Percentiles rank a stretch among this genome's conserved stretches.
Conservation (phyloP, 2,113 vertebrate genomes). For the Ammospiza nelsoni region DNA sequence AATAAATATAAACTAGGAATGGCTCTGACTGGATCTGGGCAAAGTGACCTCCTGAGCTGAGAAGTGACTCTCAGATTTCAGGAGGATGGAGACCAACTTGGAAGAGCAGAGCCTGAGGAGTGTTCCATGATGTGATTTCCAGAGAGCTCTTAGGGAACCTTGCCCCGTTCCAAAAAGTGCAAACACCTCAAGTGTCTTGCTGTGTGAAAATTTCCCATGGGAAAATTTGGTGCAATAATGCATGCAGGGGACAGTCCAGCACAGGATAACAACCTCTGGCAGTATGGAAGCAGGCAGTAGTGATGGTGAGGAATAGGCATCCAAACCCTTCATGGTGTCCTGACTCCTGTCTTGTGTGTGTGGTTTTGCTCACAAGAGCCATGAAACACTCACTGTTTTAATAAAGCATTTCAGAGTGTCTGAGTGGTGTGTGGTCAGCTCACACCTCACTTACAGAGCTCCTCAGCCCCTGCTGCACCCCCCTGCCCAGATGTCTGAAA, state of each 20-base stretch:
- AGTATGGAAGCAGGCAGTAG: neutral
- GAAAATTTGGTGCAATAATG: neutral
- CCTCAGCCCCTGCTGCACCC: neutral
- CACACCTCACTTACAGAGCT: neutral
- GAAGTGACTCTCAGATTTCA: neutral
- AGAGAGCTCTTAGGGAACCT: neutral
- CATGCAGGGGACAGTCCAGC: neutral
- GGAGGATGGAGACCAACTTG: neutral
- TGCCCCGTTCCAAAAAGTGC: neutral
- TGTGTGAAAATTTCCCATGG: neutral
- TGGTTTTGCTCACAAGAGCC: neutral
- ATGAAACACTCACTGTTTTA: accelerated
- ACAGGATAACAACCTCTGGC: neutral
- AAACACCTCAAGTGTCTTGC: neutral
- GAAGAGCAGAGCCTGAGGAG: neutral
- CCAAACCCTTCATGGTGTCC: neutral
- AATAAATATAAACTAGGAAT: slow-evolving; percentile 7
- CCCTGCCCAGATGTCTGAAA: neutral
- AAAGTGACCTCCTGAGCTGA: neutral
- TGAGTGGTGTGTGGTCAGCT: neutral
- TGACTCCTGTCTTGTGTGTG: neutral
- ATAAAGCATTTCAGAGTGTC: neutral
- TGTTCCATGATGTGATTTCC: neutral
- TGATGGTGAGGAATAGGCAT: neutral
- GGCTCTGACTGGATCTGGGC: neutral